Evolutionary conservation across 2,113 vertebrate species (phyloP), one percentile per base, ranked within the genome.

Genomic region (Anser brachyrhynchus): DNA sequence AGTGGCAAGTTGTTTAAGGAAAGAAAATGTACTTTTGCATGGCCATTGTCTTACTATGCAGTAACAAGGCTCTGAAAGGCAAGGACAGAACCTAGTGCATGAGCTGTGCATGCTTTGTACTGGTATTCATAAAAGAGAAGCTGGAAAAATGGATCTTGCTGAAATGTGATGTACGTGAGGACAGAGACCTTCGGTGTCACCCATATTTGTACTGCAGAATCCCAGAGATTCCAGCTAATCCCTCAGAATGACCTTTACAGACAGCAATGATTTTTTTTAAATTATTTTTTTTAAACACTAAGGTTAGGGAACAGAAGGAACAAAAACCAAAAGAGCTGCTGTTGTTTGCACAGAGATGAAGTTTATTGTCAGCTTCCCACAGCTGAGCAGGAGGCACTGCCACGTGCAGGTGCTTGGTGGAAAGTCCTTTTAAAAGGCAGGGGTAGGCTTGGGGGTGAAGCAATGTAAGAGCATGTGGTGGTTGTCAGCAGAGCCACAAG

Each of bases 221-320:
- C 85, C 39, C 37, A 46, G 37, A 71, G 71, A 79, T 66, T 33
- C 29, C 85, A 74, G 55, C 72, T 88, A 94, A 95, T 94, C 72
- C 82, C 23, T 84, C 51, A 25, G 39, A 15, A 5, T 79, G 77
- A 92, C 73, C 92, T 95, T 95, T 95, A 23, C 49, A 71, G 70
- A 6, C 61, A 72, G 51, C 15, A 64, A 18, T 21, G 57, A 9
- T 67, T 39, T 59, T 2, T 54, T 5, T 11, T 26, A 13, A 12
- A 16, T 41, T 62, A 43, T 41, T 58, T 49, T 52, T 65, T 49
- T 18, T 15, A 62, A 5, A 22, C 17, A 73, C 66, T 39, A 28
- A 70, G 33, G 69, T 35, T n/a, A 17, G 84, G 20, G 33, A 78
- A 59, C 12, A 74, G 44, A 70, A 58, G 33, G 26, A 18, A 26